phyloP scores from a whole-genome alignment of 2,113 vertebrate species.

The Galemys pyrenaicus region DNA sequence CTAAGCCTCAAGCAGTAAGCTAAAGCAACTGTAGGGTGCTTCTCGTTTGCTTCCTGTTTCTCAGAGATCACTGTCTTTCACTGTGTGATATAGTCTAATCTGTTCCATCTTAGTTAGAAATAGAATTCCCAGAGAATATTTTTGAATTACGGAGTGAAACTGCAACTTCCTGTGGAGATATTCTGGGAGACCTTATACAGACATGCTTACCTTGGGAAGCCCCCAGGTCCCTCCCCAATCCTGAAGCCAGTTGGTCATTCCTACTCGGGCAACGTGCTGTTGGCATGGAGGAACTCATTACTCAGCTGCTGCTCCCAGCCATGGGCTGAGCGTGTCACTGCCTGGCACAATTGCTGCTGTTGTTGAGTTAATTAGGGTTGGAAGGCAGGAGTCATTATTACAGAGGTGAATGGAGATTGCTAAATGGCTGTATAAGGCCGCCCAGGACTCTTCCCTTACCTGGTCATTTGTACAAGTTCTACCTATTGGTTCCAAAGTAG shows the following conservation, averaged over 20 bases:
- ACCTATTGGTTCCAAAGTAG: neutral
- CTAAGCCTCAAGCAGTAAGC: neutral
- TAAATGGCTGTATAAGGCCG: neutral
- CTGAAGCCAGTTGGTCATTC: slow-evolving; percentile 1
- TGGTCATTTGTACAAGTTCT: neutral
- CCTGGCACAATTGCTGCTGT: neutral
- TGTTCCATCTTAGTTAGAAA: neutral
- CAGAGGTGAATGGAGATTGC: neutral
- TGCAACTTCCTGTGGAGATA: neutral
- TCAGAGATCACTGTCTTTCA: neutral
- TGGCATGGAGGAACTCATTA: neutral
- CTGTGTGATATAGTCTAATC: neutral
- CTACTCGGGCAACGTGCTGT: neutral
- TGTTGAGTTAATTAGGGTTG: neutral
- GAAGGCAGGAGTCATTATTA: neutral
- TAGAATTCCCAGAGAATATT: neutral
- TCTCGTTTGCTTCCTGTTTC: neutral
- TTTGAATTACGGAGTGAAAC: neutral
- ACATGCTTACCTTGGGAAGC: neutral
- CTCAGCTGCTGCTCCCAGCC: neutral
- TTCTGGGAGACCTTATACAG: neutral
- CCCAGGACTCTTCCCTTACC: neutral
- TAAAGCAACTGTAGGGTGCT: neutral
- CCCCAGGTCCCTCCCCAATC: neutral
- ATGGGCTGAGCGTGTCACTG: neutral